A percentile compares a stretch with the other conserved stretches of the same genome.
Evolutionary conservation across 2,888 invertebrate genomes (phyloP).

Genomic region (Phragmatobia fuliginosa): DNA sequence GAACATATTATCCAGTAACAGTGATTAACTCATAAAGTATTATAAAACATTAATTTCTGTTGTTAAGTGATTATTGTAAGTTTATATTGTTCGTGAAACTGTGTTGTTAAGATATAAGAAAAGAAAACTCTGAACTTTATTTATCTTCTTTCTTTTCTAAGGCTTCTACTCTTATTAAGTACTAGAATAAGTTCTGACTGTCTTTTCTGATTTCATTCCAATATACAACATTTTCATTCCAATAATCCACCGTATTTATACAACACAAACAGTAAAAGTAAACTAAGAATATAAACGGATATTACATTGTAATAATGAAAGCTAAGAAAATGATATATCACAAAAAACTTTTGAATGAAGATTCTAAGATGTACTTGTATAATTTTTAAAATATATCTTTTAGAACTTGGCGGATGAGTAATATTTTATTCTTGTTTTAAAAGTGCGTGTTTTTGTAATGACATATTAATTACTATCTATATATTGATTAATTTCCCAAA

Average conservation of each 20-base stretch:
- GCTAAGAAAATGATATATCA: too few species aligned
- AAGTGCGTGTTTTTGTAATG: neutral
- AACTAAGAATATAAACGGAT: neutral
- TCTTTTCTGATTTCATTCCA: slow-evolving; percentile 28
- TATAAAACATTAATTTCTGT: neutral
- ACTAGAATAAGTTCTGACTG: neutral
- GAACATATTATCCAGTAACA: neutral
- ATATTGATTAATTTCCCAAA: neutral
- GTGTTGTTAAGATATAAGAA: too few species aligned
- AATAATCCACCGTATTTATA: slow-evolving; percentile 32
- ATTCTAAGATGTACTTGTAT: too few species aligned
- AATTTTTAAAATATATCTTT: too few species aligned
- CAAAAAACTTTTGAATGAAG: too few species aligned
- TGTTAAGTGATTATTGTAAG: neutral
- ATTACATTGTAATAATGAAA: too few species aligned
- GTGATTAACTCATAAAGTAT: slow-evolving; percentile 4
- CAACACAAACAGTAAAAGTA: neutral
- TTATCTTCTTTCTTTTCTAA: neutral
- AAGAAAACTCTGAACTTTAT: too few species aligned
- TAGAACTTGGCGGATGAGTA: too few species aligned
- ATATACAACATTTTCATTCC: slow-evolving; percentile 30
- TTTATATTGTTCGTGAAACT: neutral
- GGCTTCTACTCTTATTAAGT: neutral
- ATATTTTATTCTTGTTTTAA: too few species aligned
- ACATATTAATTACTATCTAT: neutral